phyloP scores from a whole-genome alignment of 2,888 invertebrate genomes.

The Chrysodeixis includens region DNA sequence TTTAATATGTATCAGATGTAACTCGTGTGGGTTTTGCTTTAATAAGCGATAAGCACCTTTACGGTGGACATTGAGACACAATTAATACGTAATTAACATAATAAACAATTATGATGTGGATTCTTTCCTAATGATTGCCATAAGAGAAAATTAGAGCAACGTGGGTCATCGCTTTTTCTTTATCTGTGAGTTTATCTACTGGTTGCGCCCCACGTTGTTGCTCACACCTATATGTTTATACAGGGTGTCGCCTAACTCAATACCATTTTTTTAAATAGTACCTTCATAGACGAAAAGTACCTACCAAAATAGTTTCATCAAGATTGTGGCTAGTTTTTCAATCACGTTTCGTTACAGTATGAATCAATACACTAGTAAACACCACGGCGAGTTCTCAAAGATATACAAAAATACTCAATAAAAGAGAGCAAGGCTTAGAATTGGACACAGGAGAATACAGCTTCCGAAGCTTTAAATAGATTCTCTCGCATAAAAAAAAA shows the following conservation, averaged over 20 bases:
- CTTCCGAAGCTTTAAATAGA: conserved; percentile 26
- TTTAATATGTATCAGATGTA: conserved; percentile 26
- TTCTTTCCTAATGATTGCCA: background rate
- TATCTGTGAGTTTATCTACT: too few species aligned
- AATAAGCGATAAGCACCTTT: conserved; percentile 25
- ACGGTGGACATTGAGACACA: conserved; percentile 34
- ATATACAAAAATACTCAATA: conserved; percentile 31
- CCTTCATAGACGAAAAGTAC: too few species aligned
- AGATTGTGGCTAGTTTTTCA: too few species aligned
- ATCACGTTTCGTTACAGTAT: too few species aligned
- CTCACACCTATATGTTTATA: too few species aligned
- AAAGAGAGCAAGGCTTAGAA: conserved; percentile 37
- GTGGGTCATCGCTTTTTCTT: background rate
- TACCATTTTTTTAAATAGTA: too few species aligned
- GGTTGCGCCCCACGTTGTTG: too few species aligned
- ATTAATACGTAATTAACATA: background rate
- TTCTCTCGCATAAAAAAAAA: conserved; percentile 2
- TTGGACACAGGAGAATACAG: conserved; percentile 30
- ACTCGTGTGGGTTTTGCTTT: conserved; percentile 18
- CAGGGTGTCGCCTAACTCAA: too few species aligned
- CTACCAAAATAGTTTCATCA: too few species aligned
- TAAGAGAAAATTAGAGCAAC: background rate
- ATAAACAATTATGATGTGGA: background rate
- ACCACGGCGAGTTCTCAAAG: conserved; percentile 7
- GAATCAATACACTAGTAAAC: background rate